These are phyloP conservation scores for Poecilia latipinna DNA, from an alignment of 2,113 vertebrate species.

Conservation along the genomic window DNA sequence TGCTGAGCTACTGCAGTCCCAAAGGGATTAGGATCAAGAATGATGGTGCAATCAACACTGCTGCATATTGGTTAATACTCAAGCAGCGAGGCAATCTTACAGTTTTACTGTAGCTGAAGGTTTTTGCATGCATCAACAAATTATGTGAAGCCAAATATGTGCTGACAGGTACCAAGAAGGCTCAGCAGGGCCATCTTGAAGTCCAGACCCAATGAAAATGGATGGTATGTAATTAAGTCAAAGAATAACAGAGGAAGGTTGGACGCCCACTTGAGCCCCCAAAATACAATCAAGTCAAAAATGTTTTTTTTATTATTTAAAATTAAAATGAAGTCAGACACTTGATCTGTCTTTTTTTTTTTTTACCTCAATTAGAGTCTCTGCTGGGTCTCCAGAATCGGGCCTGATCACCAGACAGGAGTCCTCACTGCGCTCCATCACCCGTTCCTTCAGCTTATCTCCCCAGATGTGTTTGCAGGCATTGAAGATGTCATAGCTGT, in stretches of 20 bases:
- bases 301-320: too few relatives aligned
- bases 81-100: neutral
- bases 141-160: too few relatives aligned
- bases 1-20: neutral
- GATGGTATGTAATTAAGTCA: too few relatives aligned
- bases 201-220: too few relatives aligned
- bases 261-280: too few relatives aligned
- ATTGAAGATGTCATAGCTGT: slow-evolving; percentile 84
- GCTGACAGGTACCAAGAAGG: too few relatives aligned
- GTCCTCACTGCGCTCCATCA: slow-evolving; percentile 80
- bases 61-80: too few relatives aligned
- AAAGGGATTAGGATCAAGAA: neutral
- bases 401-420: slow-evolving; percentile 79
- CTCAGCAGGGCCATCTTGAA: too few relatives aligned
- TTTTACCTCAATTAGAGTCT: slow-evolving; percentile 78
- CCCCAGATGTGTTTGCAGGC: slow-evolving; percentile 84
- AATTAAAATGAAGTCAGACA: neutral
- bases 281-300: too few relatives aligned
- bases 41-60: too few relatives aligned
- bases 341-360: too few relatives aligned
- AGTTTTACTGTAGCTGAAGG: neutral
- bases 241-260: too few relatives aligned
- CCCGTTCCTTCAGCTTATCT: slow-evolving; percentile 78
- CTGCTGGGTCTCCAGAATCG: slow-evolving; percentile 80
- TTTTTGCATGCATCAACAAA: neutral